phyloP scores from a whole-genome alignment of 2,113 vertebrate genomes.

The Mirounga angustirostris region DNA sequence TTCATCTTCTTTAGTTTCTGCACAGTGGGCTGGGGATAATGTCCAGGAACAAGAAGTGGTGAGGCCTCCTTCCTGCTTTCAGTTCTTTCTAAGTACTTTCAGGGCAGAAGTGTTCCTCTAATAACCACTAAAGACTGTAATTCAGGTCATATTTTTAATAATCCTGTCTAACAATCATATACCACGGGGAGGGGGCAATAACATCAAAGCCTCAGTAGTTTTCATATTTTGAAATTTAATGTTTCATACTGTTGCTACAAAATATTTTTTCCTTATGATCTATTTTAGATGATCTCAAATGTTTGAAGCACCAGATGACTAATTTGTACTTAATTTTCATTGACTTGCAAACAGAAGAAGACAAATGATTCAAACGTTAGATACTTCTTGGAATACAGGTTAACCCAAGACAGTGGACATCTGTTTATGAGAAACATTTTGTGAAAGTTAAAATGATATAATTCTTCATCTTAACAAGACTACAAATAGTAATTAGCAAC shows the following conservation, averaged over 20 bases:
- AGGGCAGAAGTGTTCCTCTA: not conserved
- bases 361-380: conserved; percentile 81
- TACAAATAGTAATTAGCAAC: conserved; percentile 78
- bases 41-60: not conserved
- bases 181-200: not conserved
- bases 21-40: not conserved
- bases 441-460: conserved; percentile 74
- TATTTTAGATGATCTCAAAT: conserved; percentile 73
- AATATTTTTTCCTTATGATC: not conserved
- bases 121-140: not conserved
- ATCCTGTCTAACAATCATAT: not conserved
- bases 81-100: not conserved
- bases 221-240: not conserved
- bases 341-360: conserved; percentile 78
- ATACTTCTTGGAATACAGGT: conserved; percentile 79
- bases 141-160: not conserved
- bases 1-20: not conserved
- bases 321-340: conserved; percentile 82
- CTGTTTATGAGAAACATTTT: conserved; percentile 81
- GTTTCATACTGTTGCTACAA: not conserved
- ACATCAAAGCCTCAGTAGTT: not conserved
- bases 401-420: conserved; percentile 83
- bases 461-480: conserved; percentile 84
- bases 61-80: not conserved
- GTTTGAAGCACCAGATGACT: conserved; percentile 78